A percentile compares a stretch with the other conserved stretches of the same genome.
phyloP scores from a whole-genome alignment of 2,888 invertebrate species.

The Aspidiotus destructor region DNA sequence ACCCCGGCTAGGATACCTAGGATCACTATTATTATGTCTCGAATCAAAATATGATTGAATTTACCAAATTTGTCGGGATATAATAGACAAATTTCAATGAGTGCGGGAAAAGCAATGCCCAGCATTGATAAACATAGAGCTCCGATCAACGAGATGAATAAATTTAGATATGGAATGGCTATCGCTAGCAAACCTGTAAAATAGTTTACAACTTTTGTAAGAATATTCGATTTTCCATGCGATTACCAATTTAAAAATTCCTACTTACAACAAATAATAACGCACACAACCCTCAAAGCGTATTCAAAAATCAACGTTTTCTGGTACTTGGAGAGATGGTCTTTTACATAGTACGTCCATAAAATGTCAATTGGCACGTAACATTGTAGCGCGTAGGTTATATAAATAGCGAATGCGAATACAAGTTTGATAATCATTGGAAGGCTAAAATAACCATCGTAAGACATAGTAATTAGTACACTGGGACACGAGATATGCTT shows the following conservation, averaged over 20 bases:
- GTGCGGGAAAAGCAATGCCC: conserved; percentile 64
- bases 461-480: neutral
- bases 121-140: conserved; percentile 62
- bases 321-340: conserved; percentile 41
- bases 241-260: neutral
- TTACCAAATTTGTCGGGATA: conserved; percentile 52
- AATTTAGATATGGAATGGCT: conserved; percentile 57
- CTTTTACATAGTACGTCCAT: conserved; percentile 50
- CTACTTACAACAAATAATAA: conserved; percentile 54
- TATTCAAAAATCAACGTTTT: conserved; percentile 47
- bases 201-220: neutral
- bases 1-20: conserved; percentile 48
- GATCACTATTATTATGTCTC: conserved; percentile 47
- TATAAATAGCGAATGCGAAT: conserved; percentile 61
- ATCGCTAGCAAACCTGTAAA: conserved; percentile 61
- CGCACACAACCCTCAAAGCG: conserved; percentile 47
- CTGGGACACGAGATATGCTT: neutral
- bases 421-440: conserved; percentile 54
- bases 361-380: conserved; percentile 78
- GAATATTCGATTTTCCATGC: neutral
- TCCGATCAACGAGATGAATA: conserved; percentile 67
- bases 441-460: conserved; percentile 45
- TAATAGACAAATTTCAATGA: conserved; percentile 61
- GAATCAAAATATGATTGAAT: conserved; percentile 43
- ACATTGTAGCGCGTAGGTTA: conserved; percentile 77